phyloP scores from a whole-genome alignment of 2,888 invertebrate genomes.

The Blastobasis adustella region DNA sequence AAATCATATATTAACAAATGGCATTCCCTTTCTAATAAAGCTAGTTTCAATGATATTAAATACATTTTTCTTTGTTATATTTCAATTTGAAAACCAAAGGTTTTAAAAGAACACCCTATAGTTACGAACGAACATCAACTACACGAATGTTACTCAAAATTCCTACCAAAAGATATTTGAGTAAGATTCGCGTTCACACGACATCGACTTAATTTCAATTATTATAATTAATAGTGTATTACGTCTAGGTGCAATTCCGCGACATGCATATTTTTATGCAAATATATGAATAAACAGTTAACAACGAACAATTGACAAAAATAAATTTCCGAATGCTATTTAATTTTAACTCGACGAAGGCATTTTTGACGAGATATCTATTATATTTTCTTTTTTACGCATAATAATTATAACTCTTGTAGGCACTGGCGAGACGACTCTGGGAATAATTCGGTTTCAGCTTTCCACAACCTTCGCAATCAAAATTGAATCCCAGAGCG shows the following conservation, averaged over 20 bases:
- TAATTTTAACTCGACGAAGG: constrained; percentile 32
- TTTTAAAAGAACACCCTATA: too few species aligned
- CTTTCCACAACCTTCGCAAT: not conserved
- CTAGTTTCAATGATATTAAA: too few species aligned
- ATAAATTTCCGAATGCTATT: constrained; percentile 27
- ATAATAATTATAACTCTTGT: constrained; percentile 22
- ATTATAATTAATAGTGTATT: constrained; percentile 15
- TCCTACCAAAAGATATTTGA: constrained; percentile 2
- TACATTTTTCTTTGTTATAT: too few species aligned
- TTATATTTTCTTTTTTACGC: constrained; percentile 19
- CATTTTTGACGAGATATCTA: constrained; percentile 26
- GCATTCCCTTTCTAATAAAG: too few species aligned
- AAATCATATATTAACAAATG: too few species aligned
- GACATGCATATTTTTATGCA: constrained; percentile 27
- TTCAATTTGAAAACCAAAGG: too few species aligned
- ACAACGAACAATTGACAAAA: constrained; percentile 27
- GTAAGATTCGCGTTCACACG: constrained; percentile 29
- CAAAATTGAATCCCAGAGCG: not conserved
- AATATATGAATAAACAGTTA: constrained; percentile 32
- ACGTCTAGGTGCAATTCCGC: constrained; percentile 29
- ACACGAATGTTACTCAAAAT: too few species aligned
- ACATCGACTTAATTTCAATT: constrained; percentile 29
- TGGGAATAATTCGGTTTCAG: constrained; percentile 6
- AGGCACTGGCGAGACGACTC: constrained; percentile 39
- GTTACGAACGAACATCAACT: too few species aligned